Evolutionary conservation across 1,140 invertebrate genomes (phyloP).

Genomic region (Philotrypesis tridentata): DNA sequence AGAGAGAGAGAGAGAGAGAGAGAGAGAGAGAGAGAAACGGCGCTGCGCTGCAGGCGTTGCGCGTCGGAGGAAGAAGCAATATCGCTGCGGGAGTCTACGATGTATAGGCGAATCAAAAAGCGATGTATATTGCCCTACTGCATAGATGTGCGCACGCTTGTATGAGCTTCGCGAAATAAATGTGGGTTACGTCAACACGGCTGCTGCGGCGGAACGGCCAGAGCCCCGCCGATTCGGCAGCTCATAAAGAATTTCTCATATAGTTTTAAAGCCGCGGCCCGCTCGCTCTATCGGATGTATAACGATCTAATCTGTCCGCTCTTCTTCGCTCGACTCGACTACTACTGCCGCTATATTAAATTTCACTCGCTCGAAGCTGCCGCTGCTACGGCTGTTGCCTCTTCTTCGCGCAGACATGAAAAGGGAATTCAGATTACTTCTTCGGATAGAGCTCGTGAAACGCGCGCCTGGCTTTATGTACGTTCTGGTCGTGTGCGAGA

Average conservation of each 20-base stretch:
- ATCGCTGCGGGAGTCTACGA: no score
- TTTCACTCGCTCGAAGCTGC: constrained; percentile 17
- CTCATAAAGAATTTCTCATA: background rate
- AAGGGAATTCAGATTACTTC: constrained; percentile 6
- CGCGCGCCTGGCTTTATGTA: no score
- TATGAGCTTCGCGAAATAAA: constrained; percentile 10
- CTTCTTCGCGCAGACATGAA: background rate
- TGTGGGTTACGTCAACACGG: background rate
- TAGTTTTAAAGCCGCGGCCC: constrained; percentile 19
- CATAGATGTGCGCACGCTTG: no score
- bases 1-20: no score
- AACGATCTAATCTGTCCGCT: constrained; percentile 3
- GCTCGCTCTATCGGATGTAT: no score
- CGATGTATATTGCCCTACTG: no score
- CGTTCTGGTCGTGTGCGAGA: no score
- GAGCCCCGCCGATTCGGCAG: background rate
- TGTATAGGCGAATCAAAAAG: no score
- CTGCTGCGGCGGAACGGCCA: no score
- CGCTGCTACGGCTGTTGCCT: no score
- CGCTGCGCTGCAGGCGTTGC: no score
- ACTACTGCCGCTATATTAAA: constrained; percentile 22
- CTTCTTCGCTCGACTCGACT: background rate
- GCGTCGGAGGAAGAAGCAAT: background rate
- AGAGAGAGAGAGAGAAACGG: no score
- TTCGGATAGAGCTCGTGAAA: background rate